Evolutionary conservation across 2,797 vertebrate species (phyloP).

Genomic region (Linurgus olivaceus): DNA sequence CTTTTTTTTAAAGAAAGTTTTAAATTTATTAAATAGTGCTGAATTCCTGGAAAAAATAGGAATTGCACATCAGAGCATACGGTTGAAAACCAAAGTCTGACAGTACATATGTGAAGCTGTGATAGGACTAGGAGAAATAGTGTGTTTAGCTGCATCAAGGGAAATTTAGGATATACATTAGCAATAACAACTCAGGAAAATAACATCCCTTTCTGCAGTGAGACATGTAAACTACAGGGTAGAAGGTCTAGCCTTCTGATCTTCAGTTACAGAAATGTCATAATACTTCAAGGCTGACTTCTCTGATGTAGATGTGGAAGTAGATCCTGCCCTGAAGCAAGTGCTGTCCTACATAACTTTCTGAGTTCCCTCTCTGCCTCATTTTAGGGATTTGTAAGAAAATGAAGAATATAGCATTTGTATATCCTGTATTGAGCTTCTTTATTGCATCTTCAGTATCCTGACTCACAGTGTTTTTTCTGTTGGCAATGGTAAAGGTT

Average conservation of each 20-base stretch:
- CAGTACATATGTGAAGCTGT: fast-evolving
- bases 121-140: not conserved
- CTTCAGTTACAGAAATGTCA: not conserved
- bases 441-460: not conserved
- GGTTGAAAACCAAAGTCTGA: not conserved
- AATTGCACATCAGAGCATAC: not conserved
- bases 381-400: not conserved
- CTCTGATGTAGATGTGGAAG: not conserved
- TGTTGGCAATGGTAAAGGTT: not conserved
- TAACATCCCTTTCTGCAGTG: not conserved
- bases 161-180: not conserved
- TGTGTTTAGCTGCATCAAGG: not conserved
- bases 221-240: not conserved
- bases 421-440: not conserved
- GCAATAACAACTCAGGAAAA: not conserved
- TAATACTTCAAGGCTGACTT: not conserved
- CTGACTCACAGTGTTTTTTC: not conserved
- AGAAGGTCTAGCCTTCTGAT: not conserved
- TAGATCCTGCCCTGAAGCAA: not conserved
- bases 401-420: not conserved
- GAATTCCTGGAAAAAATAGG: not conserved
- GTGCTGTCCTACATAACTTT: not conserved
- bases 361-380: not conserved
- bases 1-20: not conserved
- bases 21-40: not conserved